Evolutionary conservation across 2,888 invertebrate genomes (phyloP).

Genomic region (Plusia festucae): DNA sequence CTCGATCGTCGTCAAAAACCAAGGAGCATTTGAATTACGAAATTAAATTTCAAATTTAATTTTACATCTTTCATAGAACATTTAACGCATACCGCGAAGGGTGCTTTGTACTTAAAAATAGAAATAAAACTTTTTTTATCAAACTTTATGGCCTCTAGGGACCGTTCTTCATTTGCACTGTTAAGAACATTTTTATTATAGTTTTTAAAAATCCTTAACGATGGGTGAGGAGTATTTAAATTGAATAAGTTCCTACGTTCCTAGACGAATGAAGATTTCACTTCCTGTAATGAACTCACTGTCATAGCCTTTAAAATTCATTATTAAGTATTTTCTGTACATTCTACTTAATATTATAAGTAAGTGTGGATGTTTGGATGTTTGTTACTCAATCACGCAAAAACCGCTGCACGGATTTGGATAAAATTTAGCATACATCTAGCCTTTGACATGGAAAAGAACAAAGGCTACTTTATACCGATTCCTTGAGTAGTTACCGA

Average conservation of each 20-base stretch:
- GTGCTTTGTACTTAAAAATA: constrained; percentile 45
- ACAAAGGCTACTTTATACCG: too few relatives aligned
- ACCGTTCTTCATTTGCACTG: constrained; percentile 38
- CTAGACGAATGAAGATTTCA: neutral
- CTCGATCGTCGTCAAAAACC: constrained; percentile 50
- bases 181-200: constrained; percentile 29
- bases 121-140: constrained; percentile 41
- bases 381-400: too few relatives aligned
- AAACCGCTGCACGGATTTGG: too few relatives aligned
- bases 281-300: neutral
- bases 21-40: constrained; percentile 73
- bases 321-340: too few relatives aligned
- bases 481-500: too few relatives aligned
- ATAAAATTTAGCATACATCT: too few relatives aligned
- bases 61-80: constrained; percentile 74
- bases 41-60: constrained; percentile 81
- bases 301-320: neutral
- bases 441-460: too few relatives aligned
- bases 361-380: too few relatives aligned
- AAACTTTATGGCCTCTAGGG: constrained; percentile 37
- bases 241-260: neutral
- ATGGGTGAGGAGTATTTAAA: neutral
- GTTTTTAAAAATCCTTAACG: neutral
- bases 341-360: too few relatives aligned
- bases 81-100: constrained; percentile 68